Evolutionary conservation across 2,113 vertebrate genomes (phyloP).

Genomic region (Ranitomeya imitator): DNA sequence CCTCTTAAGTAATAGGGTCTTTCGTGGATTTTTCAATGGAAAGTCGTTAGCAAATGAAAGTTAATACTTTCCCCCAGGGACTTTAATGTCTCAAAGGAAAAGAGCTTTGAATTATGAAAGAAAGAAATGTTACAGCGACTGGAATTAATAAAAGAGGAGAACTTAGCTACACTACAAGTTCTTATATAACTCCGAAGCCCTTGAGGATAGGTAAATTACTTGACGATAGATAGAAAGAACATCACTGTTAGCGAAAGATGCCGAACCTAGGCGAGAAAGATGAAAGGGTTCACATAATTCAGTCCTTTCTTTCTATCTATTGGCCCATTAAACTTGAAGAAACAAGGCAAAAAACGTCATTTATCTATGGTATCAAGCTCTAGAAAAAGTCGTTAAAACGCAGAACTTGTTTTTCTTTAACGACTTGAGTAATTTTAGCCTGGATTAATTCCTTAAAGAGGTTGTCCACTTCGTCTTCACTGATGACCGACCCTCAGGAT

Average conservation of each 20-base stretch:
- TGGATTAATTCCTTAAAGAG: not conserved
- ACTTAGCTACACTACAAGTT: slow-evolving; percentile 33
- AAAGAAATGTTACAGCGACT: slow-evolving; percentile 33
- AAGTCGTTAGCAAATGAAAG: slow-evolving; percentile 48
- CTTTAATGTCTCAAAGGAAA: slow-evolving; percentile 43
- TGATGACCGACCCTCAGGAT: no score
- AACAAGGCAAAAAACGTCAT: not conserved
- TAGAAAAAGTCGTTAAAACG: not conserved
- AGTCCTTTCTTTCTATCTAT: not conserved
- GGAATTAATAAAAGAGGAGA: slow-evolving; percentile 38
- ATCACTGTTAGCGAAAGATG: slow-evolving; percentile 8
- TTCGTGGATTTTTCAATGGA: slow-evolving; percentile 30
- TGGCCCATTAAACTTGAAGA: slow-evolving; percentile 3
- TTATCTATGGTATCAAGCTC: not conserved
- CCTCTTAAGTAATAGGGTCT: slow-evolving; percentile 47
- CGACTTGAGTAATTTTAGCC: not conserved
- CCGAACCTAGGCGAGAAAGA: not conserved
- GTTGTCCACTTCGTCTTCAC: no score
- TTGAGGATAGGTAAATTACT: slow-evolving; percentile 28
- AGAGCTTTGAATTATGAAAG: slow-evolving; percentile 44
- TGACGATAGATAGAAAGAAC: slow-evolving; percentile 22
- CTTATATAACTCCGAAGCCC: slow-evolving; percentile 24
- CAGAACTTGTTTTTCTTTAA: not conserved
- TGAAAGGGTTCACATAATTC: slow-evolving; percentile 19
- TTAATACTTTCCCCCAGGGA: slow-evolving; percentile 45